phyloP scores from a whole-genome alignment of 2,797 vertebrate species.

The Decapterus maruadsi region DNA sequence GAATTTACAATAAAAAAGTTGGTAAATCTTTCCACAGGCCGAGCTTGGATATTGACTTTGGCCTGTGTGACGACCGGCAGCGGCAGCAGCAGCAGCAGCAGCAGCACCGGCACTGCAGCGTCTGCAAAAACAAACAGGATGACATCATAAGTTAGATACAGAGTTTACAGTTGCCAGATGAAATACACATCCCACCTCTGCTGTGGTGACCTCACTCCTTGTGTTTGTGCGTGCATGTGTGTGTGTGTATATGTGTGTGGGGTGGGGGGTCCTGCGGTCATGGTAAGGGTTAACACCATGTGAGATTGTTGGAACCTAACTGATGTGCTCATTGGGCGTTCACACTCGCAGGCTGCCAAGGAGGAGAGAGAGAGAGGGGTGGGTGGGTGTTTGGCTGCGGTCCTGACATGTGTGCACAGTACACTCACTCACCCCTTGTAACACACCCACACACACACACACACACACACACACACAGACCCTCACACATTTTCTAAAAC shows the following conservation, averaged over 20 bases:
- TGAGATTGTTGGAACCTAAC: slow-evolving; percentile 50
- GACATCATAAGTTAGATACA: slow-evolving; percentile 67
- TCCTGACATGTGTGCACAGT: slow-evolving; percentile 64
- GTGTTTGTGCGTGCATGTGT: neutral
- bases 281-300: slow-evolving; percentile 56
- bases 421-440: slow-evolving; percentile 54
- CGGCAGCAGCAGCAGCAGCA: slow-evolving; percentile 12
- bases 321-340: slow-evolving; percentile 80
- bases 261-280: neutral
- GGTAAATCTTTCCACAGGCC: slow-evolving; percentile 23
- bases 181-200: slow-evolving; percentile 50
- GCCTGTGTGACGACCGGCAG: slow-evolving; percentile 32
- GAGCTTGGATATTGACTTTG: slow-evolving; percentile 34
- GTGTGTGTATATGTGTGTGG: no score
- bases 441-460: slow-evolving; percentile 52
- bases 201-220: slow-evolving; percentile 55
- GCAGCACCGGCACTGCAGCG: slow-evolving; percentile 20
- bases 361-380: slow-evolving; percentile 23
- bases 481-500: slow-evolving; percentile 34
- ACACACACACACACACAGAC: slow-evolving; percentile 41
- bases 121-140: slow-evolving; percentile 59
- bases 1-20: slow-evolving; percentile 22
- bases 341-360: slow-evolving; percentile 65
- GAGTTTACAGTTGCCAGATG: slow-evolving; percentile 43
- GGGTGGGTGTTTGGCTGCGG: slow-evolving; percentile 76